These are phyloP conservation scores for Lagorchestes hirsutus DNA, from an alignment of 2,797 vertebrate species.

Conservation along the genomic window DNA sequence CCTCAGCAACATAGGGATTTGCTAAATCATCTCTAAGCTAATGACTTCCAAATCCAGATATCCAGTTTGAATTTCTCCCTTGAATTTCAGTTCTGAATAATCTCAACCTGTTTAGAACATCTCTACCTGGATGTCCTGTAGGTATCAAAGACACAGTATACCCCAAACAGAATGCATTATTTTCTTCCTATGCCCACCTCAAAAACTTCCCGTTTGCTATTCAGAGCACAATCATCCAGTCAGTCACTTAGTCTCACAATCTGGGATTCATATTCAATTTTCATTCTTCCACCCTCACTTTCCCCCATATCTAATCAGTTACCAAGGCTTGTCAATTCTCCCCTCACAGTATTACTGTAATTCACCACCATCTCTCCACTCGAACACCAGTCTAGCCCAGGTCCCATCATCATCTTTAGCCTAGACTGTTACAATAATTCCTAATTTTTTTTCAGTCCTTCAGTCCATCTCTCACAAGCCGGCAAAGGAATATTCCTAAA, in stretches of 20 bases:
- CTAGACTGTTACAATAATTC: background rate
- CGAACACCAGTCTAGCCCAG: background rate
- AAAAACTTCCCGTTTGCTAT: background rate
- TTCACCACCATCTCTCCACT: background rate
- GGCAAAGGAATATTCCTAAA: background rate
- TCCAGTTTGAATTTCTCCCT: background rate
- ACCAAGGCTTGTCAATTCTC: background rate
- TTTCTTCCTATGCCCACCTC: background rate
- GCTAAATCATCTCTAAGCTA: background rate
- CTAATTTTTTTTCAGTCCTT: background rate
- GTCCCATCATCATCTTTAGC: background rate
- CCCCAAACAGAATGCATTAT: background rate
- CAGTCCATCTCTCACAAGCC: background rate
- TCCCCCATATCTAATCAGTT: background rate
- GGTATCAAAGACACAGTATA: background rate
- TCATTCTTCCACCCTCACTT: background rate
- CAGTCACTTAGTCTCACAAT: background rate
- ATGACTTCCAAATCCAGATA: background rate
- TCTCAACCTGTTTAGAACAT: background rate
- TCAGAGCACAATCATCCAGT: background rate
- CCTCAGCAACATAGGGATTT: background rate
- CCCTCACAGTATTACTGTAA: background rate
- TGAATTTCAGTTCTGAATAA: constrained; percentile 13
- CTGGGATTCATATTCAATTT: background rate
- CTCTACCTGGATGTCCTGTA: background rate